phyloP scores from a whole-genome alignment of 2,888 invertebrate genomes.

The Eupithecia inturbata region DNA sequence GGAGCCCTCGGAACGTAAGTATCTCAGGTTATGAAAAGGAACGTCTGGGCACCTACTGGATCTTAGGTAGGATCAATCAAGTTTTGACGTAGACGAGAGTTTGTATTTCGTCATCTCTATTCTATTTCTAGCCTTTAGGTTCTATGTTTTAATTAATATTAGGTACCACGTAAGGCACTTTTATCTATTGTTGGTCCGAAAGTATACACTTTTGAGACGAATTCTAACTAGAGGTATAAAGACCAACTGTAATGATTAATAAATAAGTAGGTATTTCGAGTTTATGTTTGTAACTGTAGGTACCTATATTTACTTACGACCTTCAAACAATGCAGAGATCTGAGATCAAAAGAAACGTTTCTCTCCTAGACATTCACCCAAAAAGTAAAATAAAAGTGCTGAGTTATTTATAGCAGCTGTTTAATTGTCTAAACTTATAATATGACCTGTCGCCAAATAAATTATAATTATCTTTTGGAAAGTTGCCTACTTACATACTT shows the following conservation, averaged over 20 bases:
- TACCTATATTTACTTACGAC: no score
- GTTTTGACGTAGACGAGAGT: background rate
- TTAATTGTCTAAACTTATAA: conserved; percentile 25
- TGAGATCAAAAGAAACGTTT: background rate
- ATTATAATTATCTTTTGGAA: conserved; percentile 34
- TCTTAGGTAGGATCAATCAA: background rate
- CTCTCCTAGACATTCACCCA: background rate
- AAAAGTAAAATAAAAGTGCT: background rate
- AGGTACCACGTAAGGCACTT: no score
- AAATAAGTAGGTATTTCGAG: no score
- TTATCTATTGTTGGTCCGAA: no score
- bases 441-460: conserved; percentile 37
- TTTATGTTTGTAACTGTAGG: no score
- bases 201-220: no score
- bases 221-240: no score
- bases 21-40: background rate
- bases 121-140: background rate
- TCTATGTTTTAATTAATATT: no score
- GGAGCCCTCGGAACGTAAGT: background rate
- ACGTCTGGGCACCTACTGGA: background rate
- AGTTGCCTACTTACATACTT: conserved; percentile 30
- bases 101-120: background rate
- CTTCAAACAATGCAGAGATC: no score
- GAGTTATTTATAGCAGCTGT: background rate
- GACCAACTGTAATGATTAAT: no score